These are phyloP conservation scores for Mesorhabditis sp. DNA, from an alignment of 2,888 invertebrate genomes.

Conservation along the genomic window DNA sequence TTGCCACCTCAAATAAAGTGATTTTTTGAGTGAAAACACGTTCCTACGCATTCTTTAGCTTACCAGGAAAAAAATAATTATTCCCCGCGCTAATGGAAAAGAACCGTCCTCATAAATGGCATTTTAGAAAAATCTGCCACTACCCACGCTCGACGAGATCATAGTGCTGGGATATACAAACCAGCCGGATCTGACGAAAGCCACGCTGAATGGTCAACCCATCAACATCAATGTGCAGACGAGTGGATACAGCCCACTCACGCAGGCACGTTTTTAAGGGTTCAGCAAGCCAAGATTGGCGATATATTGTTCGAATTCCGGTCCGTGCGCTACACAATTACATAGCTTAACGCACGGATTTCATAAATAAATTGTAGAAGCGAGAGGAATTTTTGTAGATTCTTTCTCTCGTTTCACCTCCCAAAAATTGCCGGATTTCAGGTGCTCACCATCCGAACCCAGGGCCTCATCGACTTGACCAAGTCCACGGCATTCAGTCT, in stretches of 20 bases:
- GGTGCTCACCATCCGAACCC: conserved; percentile 21
- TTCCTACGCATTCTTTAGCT: too few relatives aligned
- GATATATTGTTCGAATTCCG: neutral
- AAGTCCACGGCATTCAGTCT: neutral
- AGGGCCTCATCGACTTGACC: conserved; percentile 19
- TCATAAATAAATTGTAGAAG: too few relatives aligned
- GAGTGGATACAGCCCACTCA: conserved; percentile 21
- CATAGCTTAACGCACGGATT: too few relatives aligned
- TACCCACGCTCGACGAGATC: conserved; percentile 40
- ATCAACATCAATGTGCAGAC: conserved; percentile 27
- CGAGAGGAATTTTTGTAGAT: too few relatives aligned
- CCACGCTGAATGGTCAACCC: conserved; percentile 30
- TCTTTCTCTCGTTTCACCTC: too few relatives aligned
- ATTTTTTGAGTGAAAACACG: too few relatives aligned
- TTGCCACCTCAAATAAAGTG: too few relatives aligned
- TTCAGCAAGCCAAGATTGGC: neutral
- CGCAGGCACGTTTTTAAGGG: conserved; percentile 14
- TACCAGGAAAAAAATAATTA: too few relatives aligned
- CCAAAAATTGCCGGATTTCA: conserved; percentile 3
- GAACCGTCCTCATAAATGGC: conserved; percentile 2
- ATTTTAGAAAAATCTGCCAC: conserved; percentile 16
- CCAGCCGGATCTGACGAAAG: conserved; percentile 29
- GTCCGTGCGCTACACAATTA: neutral
- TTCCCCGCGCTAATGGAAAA: too few relatives aligned
- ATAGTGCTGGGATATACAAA: conserved; percentile 40